Percentiles rank a stretch among this genome's conserved stretches.
These are phyloP conservation scores for Hyperoplus lanceolatus DNA, from an alignment of 2,797 vertebrate genomes.

Conservation along the genomic window DNA sequence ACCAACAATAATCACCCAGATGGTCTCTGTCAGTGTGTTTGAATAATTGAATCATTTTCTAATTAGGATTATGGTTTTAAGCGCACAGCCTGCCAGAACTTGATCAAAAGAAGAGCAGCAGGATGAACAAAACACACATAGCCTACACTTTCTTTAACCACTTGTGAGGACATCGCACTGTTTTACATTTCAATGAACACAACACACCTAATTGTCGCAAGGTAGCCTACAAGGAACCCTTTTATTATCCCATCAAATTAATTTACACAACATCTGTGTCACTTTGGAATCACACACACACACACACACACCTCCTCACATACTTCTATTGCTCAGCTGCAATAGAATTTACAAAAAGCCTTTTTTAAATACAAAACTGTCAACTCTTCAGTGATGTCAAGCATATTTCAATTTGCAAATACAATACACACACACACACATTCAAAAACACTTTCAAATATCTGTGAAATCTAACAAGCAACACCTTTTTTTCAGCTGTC, in stretches of 20 bases:
- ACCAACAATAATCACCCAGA: too few relatives aligned
- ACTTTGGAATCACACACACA: conserved; percentile 16
- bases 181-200: not conserved
- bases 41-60: too few relatives aligned
- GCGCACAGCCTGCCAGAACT: too few relatives aligned
- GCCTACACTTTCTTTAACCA: too few relatives aligned
- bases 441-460: not conserved
- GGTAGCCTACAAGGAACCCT: conserved; percentile 10
- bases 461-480: not conserved
- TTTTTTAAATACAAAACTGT: conserved; percentile 37
- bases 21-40: too few relatives aligned
- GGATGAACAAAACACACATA: not conserved
- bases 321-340: not conserved
- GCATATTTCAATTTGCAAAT: conserved; percentile 7
- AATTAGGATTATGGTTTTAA: too few relatives aligned
- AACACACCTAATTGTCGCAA: conserved; percentile 1
- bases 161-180: not conserved
- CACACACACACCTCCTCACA: not conserved
- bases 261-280: conserved; percentile 16
- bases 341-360: conserved; percentile 20
- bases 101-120: too few relatives aligned
- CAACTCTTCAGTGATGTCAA: not conserved
- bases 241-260: conserved; percentile 45
- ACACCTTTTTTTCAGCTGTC: not conserved
- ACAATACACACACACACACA: conserved; percentile 3